phyloP scores from a whole-genome alignment of 2,797 vertebrate genomes.

The Periophthalmus magnuspinnatus region DNA sequence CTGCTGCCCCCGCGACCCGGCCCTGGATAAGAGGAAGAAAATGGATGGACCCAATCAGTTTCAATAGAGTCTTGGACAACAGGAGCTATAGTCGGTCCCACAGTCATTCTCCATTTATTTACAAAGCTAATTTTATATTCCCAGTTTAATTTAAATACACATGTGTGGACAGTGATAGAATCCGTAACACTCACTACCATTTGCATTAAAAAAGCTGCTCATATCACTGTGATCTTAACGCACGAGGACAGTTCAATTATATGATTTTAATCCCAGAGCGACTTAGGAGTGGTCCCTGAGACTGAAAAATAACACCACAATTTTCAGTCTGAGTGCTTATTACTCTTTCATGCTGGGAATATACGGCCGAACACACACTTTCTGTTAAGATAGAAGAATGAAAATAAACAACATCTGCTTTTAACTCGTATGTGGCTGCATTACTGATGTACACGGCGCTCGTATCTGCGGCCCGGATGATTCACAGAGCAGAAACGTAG shows the following conservation, averaged over 20 bases:
- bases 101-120: not conserved
- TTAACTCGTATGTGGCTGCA: constrained; percentile 1
- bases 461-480: constrained; percentile 11
- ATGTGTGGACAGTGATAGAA: not conserved
- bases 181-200: not conserved
- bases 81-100: too few relatives aligned
- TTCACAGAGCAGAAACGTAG: constrained; percentile 4
- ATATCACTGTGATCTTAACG: not conserved
- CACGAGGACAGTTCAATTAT: not conserved
- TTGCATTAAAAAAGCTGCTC: not conserved
- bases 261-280: not conserved
- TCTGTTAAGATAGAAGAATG: constrained; percentile 2
- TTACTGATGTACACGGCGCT: constrained; percentile 8
- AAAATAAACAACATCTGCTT: constrained; percentile 32
- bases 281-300: constrained; percentile 18
- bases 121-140: not conserved
- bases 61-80: not conserved
- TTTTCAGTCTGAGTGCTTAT: constrained; percentile 1
- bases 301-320: constrained; percentile 10
- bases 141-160: not conserved
- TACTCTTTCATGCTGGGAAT: constrained; percentile 12
- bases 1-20: too few relatives aligned
- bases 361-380: not conserved
- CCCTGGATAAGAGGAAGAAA: too few relatives aligned
- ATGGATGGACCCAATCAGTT: too few relatives aligned